These are phyloP conservation scores for Sphaerophoria taeniata DNA, from an alignment of 2,888 invertebrate species.

Conservation along the genomic window DNA sequence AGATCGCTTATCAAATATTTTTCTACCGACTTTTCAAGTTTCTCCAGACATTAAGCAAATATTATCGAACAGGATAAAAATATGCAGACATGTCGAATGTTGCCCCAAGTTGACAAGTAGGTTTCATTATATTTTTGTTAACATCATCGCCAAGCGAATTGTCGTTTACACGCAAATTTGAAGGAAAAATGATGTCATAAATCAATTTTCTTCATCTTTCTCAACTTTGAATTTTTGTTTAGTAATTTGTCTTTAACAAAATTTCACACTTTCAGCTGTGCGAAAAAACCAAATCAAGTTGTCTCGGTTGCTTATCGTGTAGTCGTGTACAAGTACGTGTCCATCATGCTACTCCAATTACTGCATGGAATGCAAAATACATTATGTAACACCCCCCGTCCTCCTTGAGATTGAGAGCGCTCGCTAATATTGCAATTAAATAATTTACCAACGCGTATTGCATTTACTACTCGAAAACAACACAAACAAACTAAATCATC, in stretches of 20 bases:
- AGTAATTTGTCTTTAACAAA: conserved; percentile 23
- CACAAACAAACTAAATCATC: conserved; percentile 36
- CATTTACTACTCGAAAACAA: conserved; percentile 4
- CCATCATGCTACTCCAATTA: conserved; percentile 52
- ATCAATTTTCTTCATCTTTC: background rate
- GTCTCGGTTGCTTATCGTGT: background rate
- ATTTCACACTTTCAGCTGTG: conserved; percentile 11
- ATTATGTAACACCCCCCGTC: conserved; percentile 30
- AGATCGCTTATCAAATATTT: conserved; percentile 18
- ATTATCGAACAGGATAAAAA: conserved; percentile 12
- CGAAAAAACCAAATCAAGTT: background rate
- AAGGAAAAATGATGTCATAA: conserved; percentile 21
- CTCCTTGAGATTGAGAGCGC: background rate
- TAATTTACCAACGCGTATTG: conserved; percentile 49
- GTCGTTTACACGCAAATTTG: conserved; percentile 19
- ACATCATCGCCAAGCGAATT: background rate
- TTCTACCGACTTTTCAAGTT: conserved; percentile 37
- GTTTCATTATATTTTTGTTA: background rate
- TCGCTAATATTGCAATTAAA: conserved; percentile 50
- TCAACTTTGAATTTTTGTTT: conserved; percentile 1
- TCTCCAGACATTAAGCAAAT: conserved; percentile 42
- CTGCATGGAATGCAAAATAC: conserved; percentile 49
- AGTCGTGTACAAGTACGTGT: conserved; percentile 8
- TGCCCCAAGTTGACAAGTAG: background rate
- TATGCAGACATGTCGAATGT: conserved; percentile 9